A percentile compares a stretch with the other conserved stretches of the same genome.
Conservation (phyloP, 2,888 invertebrate species). For the Xanthostigma xanthostigma region DNA sequence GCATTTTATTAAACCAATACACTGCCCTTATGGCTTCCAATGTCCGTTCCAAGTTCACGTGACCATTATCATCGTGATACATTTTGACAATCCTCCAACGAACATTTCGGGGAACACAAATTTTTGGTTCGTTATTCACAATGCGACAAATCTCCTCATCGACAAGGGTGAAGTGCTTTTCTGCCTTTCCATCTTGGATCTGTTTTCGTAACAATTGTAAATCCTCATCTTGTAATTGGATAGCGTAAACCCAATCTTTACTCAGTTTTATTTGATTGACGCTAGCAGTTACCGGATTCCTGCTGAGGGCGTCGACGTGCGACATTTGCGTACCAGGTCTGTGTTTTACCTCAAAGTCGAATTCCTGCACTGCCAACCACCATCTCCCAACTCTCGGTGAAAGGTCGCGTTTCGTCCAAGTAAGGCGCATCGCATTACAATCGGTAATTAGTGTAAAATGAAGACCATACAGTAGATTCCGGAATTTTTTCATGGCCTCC, state of each 20-base stretch:
- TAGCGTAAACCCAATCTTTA: slow-evolving; percentile 5
- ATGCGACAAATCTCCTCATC: neutral
- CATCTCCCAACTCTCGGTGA: slow-evolving; percentile 12
- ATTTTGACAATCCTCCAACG: slow-evolving; percentile 9
- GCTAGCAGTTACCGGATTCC: slow-evolving; percentile 11
- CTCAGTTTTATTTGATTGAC: no score
- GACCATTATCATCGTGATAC: slow-evolving; percentile 8
- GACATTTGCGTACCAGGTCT: neutral
- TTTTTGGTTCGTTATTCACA: slow-evolving; percentile 2
- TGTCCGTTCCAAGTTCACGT: slow-evolving; percentile 6
- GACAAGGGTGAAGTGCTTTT: neutral
- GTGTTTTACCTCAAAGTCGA: neutral
- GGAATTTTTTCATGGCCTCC: slow-evolving; percentile 4
- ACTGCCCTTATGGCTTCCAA: neutral
- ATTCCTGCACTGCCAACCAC: slow-evolving; percentile 1
- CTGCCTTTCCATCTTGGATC: neutral
- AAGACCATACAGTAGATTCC: neutral
- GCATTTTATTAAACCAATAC: slow-evolving; percentile 6
- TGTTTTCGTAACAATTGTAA: slow-evolving; percentile 1
- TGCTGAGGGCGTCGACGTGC: slow-evolving; percentile 15
- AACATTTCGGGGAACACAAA: slow-evolving; percentile 8
- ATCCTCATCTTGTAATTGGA: slow-evolving; percentile 6
- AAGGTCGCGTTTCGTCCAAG: slow-evolving; percentile 9
- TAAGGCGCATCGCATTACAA: slow-evolving; percentile 10
- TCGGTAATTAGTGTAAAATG: slow-evolving; percentile 14